Evolutionary conservation across 2,888 invertebrate genomes (phyloP), one percentile per base, ranked within the genome.

Genomic region (Homarus gammarus): DNA sequence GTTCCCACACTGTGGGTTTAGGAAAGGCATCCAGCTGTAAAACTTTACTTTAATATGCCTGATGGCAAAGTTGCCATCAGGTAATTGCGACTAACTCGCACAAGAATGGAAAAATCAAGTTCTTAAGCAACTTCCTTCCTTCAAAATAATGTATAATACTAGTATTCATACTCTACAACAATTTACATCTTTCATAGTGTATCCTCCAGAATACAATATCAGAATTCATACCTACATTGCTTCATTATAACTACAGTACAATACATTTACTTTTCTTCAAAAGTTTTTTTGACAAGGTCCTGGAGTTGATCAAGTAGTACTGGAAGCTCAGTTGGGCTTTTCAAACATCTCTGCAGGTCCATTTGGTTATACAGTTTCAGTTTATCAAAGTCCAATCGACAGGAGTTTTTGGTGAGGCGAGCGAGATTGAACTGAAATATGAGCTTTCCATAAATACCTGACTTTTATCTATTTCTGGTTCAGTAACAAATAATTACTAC

Each of bases 321-420:
- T 36, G 31, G n/a, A 1, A 68, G 36, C 12, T 40, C 27, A 33
- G 68, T 36, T 12, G 78, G 75, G 38, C 38, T 40, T 22, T 68
- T 61, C 5, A 87, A 44, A 8, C 56, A 27, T 49, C 40, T 75
- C 49, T 64, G 44, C 18, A 89, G 36, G 51, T 78, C 61, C 73
- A 83, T 10, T 33, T 70, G 89, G 73, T 73, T 89, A 64, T 64
- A 89, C 12, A 64, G 81, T 22, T 75, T 27, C 36, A 89, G 40
- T 44, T 84, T 89, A 31, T 81, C 79, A 27, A 64, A 81, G n/a
- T 89, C 89, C 61, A 89, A 64, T 36, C 84, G 84, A 33, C 89
- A 89, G n/a, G 89, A 89, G 73, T 89, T 79, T 78, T 84, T 84
- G 27, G 51, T 81, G 44, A 89, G 40, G 2, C 81, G 83, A 44